Evolutionary conservation across 2,113 vertebrate genomes (phyloP), one percentile per base, ranked within the genome.

Genomic region (Felis chaus): DNA sequence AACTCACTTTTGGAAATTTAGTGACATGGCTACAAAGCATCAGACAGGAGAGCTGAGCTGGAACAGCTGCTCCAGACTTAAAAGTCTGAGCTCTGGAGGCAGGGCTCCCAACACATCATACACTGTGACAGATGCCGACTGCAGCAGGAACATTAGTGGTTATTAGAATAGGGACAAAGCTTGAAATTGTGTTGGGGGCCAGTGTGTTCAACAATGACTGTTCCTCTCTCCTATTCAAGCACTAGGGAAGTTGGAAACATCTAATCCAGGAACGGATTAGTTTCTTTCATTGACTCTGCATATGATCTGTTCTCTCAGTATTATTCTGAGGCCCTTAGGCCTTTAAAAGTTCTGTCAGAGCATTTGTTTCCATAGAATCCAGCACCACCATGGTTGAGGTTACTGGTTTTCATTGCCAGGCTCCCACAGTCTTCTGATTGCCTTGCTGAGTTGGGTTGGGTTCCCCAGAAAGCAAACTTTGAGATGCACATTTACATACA

Each of bases 21-120:
- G 98, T 96, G 98, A 98, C 96, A 97, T 0, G 1, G 93, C 97
- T 98, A 91, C 95, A 95, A 97, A 98, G 97, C 98, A 97, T 94
- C 94, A 97, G 90, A 96, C 29, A 98, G 97, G 95, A 98, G 71
- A 98, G 36, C 92, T 69, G 95, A 98, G 95, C 97, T 96, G 76
- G 50, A 98, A 95, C 99, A 99, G 98, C 98, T 98, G 98, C 94
- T 98, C 95, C 86, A 97, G 98, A 61, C 97, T 98, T 98, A 98
- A 97, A 98, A 98, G 94, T 96, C 95, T 96, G 92, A 97, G 97
- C 97, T 98, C 98, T 0, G 65, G 98, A 98, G 98, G 89, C 97
- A 98, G 93, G 90, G 93, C 97, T 95, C 95, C 98, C 92, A 97
- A 90, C 83, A 89, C 96, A 63, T 84, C 95, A 68, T 55, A 94